These are phyloP conservation scores for Pygoscelis adeliae DNA, from an alignment of 2,113 vertebrate genomes.

Conservation along the genomic window DNA sequence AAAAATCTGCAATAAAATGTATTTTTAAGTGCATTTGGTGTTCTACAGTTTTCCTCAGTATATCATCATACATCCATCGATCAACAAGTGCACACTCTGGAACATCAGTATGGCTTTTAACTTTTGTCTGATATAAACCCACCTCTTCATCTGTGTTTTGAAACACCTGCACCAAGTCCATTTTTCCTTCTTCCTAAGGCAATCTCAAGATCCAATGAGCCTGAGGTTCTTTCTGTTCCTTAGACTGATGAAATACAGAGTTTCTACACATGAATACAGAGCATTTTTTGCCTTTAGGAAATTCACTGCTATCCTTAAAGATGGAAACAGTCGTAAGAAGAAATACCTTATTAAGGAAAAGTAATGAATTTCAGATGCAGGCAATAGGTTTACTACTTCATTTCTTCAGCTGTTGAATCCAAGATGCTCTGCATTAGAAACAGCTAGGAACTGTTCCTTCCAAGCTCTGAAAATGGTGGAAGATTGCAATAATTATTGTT, in stretches of 20 bases:
- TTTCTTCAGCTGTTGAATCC: not conserved
- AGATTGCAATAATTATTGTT: not conserved
- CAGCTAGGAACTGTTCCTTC: not conserved
- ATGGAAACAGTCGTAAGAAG: not conserved
- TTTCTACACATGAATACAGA: not conserved
- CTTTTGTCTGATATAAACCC: not conserved
- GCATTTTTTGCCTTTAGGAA: not conserved
- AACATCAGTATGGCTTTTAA: not conserved
- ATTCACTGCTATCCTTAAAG: not conserved
- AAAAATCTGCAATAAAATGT: not conserved
- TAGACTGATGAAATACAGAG: not conserved
- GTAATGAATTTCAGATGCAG: not conserved
- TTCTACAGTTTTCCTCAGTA: not conserved
- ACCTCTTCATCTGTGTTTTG: not conserved
- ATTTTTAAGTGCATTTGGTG: not conserved
- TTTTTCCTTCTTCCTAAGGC: not conserved
- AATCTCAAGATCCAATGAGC: not conserved
- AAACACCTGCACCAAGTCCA: not conserved
- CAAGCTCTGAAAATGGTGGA: not conserved
- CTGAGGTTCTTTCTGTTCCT: not conserved
- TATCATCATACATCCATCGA: not conserved
- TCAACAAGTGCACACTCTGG: not conserved
- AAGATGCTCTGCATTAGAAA: not conserved
- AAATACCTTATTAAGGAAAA: not conserved
- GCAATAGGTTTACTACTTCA: not conserved